Conservation (phyloP, 2,797 vertebrate genomes). For the Aplochiton taeniatus region DNA sequence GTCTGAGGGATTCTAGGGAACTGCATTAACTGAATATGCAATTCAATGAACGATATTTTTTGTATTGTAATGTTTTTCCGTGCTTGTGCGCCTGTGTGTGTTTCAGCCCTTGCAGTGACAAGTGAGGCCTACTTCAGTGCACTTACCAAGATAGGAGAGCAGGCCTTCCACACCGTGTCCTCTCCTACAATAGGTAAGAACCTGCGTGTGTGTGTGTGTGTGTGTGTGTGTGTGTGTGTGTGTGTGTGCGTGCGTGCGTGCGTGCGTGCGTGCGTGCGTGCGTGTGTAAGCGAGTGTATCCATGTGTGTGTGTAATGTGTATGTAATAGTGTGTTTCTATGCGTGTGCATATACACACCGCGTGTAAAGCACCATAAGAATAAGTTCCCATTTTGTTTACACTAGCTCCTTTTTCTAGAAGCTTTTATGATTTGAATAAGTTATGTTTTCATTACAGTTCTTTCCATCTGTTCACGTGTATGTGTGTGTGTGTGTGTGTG, state of each 20-base stretch:
- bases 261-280: constrained; percentile 21
- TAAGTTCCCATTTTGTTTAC: too few species aligned
- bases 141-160: constrained; percentile 88
- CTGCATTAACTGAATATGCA: constrained; percentile 1
- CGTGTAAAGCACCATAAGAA: too few species aligned
- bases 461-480: not conserved
- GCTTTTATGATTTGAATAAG: too few species aligned
- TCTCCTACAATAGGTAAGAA: constrained; percentile 84
- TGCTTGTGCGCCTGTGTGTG: constrained; percentile 28
- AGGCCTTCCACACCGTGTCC: constrained; percentile 81
- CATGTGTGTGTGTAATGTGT: constrained; percentile 21
- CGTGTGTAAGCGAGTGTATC: constrained; percentile 23
- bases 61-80: constrained; percentile 3
- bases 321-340: not conserved
- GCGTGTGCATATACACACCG: not conserved
- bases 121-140: constrained; percentile 90
- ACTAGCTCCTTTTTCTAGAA: too few species aligned
- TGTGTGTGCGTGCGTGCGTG: constrained; percentile 11
- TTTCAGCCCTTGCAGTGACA: constrained; percentile 79
- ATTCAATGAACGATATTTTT: constrained; percentile 10
- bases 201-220: not conserved
- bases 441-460: not conserved
- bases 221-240: constrained; percentile 13
- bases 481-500: constrained; percentile 10
- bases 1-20: not conserved